Percentiles rank a stretch among this genome's conserved stretches.
Evolutionary conservation across 2,797 vertebrate genomes (phyloP).

Genomic region (Meda fulgida): DNA sequence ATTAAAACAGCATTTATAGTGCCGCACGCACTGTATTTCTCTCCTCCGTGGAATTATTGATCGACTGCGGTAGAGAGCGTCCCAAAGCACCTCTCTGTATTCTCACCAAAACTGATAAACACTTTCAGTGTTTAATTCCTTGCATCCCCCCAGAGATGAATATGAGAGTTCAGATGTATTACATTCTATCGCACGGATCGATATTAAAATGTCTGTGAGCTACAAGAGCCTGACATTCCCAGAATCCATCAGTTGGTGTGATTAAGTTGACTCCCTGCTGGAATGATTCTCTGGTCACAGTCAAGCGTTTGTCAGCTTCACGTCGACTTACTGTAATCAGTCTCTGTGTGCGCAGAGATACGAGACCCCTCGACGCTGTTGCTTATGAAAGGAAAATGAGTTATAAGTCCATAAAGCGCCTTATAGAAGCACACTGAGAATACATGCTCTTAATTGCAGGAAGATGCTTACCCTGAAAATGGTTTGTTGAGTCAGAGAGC

Average conservation of each 20-base stretch:
- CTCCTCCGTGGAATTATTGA: not conserved
- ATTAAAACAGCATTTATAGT: not conserved
- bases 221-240: slow-evolving; percentile 61
- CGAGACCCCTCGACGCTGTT: slow-evolving; percentile 31
- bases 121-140: slow-evolving; percentile 62
- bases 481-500: not conserved
- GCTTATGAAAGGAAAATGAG: not conserved
- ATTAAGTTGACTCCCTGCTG: slow-evolving; percentile 74
- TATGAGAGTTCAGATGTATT: slow-evolving; percentile 71
- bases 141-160: slow-evolving; percentile 75
- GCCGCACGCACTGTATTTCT: not conserved
- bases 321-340: slow-evolving; percentile 66
- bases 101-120: slow-evolving; percentile 44
- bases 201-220: slow-evolving; percentile 75
- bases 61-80: not conserved
- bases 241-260: slow-evolving; percentile 73
- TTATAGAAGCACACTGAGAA: not conserved
- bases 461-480: not conserved
- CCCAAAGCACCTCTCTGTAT: slow-evolving; percentile 14
- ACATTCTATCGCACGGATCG: slow-evolving; percentile 73
- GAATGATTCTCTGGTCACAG: slow-evolving; percentile 69
- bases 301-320: slow-evolving; percentile 72
- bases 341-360: slow-evolving; percentile 44
- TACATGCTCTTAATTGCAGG: slow-evolving; percentile 8
- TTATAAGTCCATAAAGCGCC: slow-evolving; percentile 4